Percentiles rank a stretch among this genome's conserved stretches.
These are phyloP conservation scores for Ceratotherium simum DNA, from an alignment of 2,113 vertebrate genomes.

Conservation along the genomic window DNA sequence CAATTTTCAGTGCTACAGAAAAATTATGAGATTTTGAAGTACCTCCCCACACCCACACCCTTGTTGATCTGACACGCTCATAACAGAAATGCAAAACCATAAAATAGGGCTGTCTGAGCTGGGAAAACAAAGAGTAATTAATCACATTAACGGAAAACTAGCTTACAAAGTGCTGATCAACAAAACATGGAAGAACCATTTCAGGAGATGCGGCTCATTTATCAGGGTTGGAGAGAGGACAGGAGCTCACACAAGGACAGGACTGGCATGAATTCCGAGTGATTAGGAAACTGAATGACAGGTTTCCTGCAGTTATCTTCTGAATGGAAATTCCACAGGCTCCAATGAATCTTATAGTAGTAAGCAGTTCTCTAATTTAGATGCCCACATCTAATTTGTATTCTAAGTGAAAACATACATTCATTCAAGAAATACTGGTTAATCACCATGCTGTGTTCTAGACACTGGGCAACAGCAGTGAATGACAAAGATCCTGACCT, in stretches of 20 bases:
- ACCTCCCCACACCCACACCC: background rate
- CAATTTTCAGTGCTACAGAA: conserved; percentile 61
- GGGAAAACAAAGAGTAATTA: conserved; percentile 61
- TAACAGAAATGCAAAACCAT: conserved; percentile 62
- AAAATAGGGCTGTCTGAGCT: conserved; percentile 24
- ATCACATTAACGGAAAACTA: conserved; percentile 64
- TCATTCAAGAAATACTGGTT: background rate
- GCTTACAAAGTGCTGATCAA: conserved; percentile 61
- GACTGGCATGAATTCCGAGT: background rate
- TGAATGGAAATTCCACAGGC: background rate
- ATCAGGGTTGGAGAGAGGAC: background rate
- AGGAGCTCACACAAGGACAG: background rate
- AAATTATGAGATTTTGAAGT: conserved; percentile 44
- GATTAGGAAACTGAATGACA: background rate
- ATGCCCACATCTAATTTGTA: background rate
- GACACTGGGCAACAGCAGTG: background rate
- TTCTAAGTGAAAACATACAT: background rate
- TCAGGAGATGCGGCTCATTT: conserved; percentile 5
- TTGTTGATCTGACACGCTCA: conserved; percentile 51
- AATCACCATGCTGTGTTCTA: background rate
- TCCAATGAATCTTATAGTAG: background rate
- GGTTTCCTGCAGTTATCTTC: background rate
- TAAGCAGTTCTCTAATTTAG: background rate
- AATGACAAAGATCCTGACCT: background rate
- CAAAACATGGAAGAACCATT: conserved; percentile 34